These are phyloP conservation scores for Allacma fusca DNA, from an alignment of 2,888 invertebrate species.

Conservation along the genomic window DNA sequence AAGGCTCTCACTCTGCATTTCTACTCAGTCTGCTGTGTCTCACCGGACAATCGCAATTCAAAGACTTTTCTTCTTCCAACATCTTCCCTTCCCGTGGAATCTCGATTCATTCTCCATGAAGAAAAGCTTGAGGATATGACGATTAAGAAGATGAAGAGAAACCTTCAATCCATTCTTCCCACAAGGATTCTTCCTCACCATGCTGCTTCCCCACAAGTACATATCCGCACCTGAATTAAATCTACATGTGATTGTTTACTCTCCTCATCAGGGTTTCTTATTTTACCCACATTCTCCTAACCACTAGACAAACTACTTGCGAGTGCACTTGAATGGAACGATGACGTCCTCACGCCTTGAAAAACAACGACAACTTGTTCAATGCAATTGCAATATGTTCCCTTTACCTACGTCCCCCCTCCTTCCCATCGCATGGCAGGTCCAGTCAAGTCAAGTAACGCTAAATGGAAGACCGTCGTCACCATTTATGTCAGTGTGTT, in stretches of 20 bases:
- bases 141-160: slow-evolving; percentile 15
- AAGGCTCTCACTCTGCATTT: slow-evolving; percentile 4
- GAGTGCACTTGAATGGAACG: slow-evolving; percentile 5
- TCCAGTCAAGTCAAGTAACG: slow-evolving; percentile 17
- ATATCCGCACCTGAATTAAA: slow-evolving; percentile 27
- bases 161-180: slow-evolving; percentile 35
- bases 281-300: slow-evolving; percentile 37
- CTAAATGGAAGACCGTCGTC: slow-evolving; percentile 16
- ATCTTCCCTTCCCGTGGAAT: slow-evolving; percentile 41
- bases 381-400: neutral
- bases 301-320: slow-evolving; percentile 40
- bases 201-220: neutral
- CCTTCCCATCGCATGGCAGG: neutral
- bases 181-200: slow-evolving; percentile 19
- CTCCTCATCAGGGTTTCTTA: slow-evolving; percentile 41
- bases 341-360: slow-evolving; percentile 1
- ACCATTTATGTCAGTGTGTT: neutral
- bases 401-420: neutral
- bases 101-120: slow-evolving; percentile 37
- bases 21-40: slow-evolving; percentile 10
- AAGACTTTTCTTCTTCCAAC: slow-evolving; percentile 20
- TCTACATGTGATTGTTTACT: slow-evolving; percentile 32
- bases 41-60: slow-evolving; percentile 39
- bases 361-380: neutral
- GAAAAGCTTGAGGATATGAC: slow-evolving; percentile 24